phyloP scores from a whole-genome alignment of 2,797 vertebrate genomes.

The Chaetophractus vellerosus region DNA sequence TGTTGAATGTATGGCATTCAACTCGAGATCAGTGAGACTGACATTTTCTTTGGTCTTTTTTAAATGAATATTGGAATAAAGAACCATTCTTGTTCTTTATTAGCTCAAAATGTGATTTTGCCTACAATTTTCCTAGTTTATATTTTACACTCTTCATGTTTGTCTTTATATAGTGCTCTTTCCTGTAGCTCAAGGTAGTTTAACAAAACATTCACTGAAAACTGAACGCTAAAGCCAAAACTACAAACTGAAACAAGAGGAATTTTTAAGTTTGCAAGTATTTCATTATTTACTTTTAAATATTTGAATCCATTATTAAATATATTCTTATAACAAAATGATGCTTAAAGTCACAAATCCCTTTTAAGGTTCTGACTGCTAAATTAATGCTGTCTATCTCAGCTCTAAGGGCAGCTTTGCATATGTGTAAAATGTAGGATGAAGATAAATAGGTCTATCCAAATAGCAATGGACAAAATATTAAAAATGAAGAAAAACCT shows the following conservation, averaged over 20 bases:
- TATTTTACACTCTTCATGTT: conserved; percentile 30
- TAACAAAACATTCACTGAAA: neutral
- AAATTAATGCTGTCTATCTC: neutral
- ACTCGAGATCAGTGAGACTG: conserved; percentile 56
- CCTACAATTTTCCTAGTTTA: conserved; percentile 54
- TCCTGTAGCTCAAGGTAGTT: neutral
- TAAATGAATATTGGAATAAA: conserved; percentile 19
- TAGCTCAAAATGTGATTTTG: conserved; percentile 60
- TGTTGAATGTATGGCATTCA: conserved; percentile 59
- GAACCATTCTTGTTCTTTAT: conserved; percentile 47
- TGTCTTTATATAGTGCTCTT: conserved; percentile 49
- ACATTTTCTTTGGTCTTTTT: conserved; percentile 68
- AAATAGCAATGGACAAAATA: neutral
- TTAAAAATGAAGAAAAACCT: neutral
- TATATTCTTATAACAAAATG: conserved; percentile 11
- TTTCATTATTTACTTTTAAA: neutral
- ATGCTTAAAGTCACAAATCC: neutral
- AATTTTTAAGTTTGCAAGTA: neutral
- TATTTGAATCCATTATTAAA: neutral
- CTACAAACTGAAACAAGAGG: neutral
- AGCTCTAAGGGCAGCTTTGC: neutral
- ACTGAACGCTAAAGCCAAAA: neutral
- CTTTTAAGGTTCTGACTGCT: neutral
- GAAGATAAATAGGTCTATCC: neutral
- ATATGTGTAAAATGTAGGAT: neutral